Evolutionary conservation across 92 coral and sea anemone genomes (phyloP), one percentile per base, ranked within the genome.

Genomic region (Hydrozoanthus gracilis): DNA sequence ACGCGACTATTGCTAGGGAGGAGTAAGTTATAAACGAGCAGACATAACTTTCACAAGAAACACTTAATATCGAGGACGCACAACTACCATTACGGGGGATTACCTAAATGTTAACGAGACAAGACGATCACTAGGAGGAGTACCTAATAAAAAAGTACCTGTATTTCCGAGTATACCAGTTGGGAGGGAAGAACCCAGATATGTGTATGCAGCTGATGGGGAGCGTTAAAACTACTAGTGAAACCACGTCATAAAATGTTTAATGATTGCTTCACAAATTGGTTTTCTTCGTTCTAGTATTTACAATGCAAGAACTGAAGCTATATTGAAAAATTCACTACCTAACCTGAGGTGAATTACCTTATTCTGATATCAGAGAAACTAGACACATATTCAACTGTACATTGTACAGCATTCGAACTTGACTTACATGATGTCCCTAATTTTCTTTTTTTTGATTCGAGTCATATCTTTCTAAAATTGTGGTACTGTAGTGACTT

Each of bases 201-300:
- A 6, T 14, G 15, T 27, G 13, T 44, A 5, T 39, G 73, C 13
- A 51, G 3, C 39, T 8, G n/a, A 10, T 45, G 50, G 6, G 15
- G 13, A 44, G 8, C 14, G 15, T 9, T 39, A 46, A 48, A n/a
- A 6, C 17, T 46, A 13, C 7, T 47, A 6, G 67, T 9, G 13
- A 77, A 77, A 77, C 51, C 82, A 77, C 82, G 56, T 55, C 82
- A 56, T 50, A 56, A 27, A 77, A 77, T 45, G 82, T 77, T 77
- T 55, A 77, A 77, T 77, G 64, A 56, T 16, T 56, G 65, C 51
- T 56, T 35, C 60, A 77, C 82, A 77, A 77, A 51, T 77, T 56
- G 78, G 51, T 47, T 74, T 52, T 75, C 49, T 77, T 60, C 17
- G 66, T 46, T 77, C 66, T 51, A 78, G 18, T 78, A 60, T 78